Evolutionary conservation across 2,797 vertebrate genomes (phyloP).

Genomic region (Eurystomus glaucurus): DNA sequence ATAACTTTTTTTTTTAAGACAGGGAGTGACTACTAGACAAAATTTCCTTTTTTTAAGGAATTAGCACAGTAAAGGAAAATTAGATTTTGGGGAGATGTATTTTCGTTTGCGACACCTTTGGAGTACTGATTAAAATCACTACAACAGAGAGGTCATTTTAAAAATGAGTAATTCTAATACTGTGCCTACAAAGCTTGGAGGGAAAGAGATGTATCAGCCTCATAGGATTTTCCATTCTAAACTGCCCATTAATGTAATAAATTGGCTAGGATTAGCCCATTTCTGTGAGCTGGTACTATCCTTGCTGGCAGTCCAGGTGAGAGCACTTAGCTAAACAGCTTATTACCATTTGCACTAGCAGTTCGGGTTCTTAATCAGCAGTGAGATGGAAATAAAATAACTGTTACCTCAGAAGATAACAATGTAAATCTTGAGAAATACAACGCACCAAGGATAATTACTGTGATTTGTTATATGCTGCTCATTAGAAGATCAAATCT

Average conservation of each 20-base stretch:
- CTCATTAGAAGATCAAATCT: background rate
- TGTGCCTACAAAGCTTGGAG: background rate
- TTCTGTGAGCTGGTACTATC: background rate
- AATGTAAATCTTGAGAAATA: background rate
- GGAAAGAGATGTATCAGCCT: background rate
- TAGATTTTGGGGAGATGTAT: background rate
- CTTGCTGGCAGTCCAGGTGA: background rate
- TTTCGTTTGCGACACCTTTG: conserved; percentile 3
- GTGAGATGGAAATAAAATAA: background rate
- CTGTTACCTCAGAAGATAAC: background rate
- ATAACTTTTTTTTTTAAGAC: background rate
- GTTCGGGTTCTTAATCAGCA: background rate
- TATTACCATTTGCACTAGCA: background rate
- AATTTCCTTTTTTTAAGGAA: background rate
- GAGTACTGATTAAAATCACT: conserved; percentile 10
- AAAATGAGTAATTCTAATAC: conserved; percentile 3
- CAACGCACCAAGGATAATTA: background rate
- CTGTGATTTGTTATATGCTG: background rate
- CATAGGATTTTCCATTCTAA: background rate
- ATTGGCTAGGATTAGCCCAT: background rate
- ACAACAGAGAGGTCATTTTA: conserved; percentile 2
- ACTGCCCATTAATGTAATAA: background rate
- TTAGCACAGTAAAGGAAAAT: background rate
- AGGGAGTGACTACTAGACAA: background rate
- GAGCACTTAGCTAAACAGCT: background rate